Evolutionary conservation across 2,797 vertebrate genomes (phyloP).

Genomic region (Falco rusticolus): DNA sequence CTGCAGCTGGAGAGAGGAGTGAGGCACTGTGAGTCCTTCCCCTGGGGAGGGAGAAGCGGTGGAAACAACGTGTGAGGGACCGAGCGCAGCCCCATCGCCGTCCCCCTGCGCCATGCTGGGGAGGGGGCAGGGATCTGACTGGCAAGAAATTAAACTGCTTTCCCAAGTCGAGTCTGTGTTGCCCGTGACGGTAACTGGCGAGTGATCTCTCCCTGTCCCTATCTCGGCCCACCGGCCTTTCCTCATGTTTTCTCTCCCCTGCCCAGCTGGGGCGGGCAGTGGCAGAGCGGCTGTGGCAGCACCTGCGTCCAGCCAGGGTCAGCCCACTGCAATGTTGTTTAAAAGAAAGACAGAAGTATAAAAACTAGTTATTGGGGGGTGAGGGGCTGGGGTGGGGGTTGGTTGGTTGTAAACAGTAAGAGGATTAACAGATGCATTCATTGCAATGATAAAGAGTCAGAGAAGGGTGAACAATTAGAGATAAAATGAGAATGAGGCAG

Average conservation of each 20-base stretch:
- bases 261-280: not conserved
- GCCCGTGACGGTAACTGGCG: not conserved
- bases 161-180: not conserved
- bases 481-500: not conserved
- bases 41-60: too few species aligned
- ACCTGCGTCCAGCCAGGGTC: not conserved
- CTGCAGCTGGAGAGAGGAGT: too few species aligned
- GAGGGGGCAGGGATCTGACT: not conserved
- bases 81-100: too few species aligned
- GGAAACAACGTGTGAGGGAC: too few species aligned
- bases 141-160: not conserved
- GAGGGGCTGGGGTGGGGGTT: too few species aligned
- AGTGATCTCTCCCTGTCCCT: not conserved
- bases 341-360: not conserved
- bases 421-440: not conserved
- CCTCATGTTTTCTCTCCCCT: not conserved
- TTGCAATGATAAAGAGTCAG: not conserved
- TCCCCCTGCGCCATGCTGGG: too few species aligned
- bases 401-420: not conserved
- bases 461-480: not conserved
- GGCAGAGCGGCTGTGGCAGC: not conserved
- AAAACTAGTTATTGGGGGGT: not conserved
- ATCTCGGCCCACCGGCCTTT: accelerated
- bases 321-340: not conserved
- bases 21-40: too few species aligned